Percentiles rank a stretch among this genome's conserved stretches.
Conservation (phyloP, 2,797 vertebrate species). For the Pangasius sanitwongsei region DNA sequence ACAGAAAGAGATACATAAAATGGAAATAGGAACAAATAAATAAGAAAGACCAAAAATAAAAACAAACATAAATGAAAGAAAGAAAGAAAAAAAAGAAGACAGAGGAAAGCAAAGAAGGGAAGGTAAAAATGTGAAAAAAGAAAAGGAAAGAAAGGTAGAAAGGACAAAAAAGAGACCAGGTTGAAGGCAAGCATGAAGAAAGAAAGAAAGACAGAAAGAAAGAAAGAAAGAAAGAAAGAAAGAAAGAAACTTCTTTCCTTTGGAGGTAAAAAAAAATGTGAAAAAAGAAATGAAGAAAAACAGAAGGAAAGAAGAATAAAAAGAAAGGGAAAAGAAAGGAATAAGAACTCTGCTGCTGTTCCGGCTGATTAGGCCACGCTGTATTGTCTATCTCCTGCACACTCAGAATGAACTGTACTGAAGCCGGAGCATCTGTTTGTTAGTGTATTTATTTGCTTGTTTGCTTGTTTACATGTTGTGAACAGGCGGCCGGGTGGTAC, state of each 20-base stretch:
- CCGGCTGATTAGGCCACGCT: background rate
- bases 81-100: no score
- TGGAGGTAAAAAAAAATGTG: background rate
- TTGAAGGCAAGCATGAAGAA: background rate
- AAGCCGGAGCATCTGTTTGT: conserved; percentile 20
- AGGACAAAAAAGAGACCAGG: background rate
- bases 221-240: background rate
- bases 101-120: no score
- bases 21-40: no score
- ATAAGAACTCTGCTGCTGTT: background rate
- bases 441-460: conserved; percentile 58
- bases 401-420: background rate
- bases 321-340: background rate
- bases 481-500: background rate
- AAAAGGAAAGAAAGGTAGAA: background rate
- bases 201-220: background rate
- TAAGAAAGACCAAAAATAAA: no score
- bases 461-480: conserved; percentile 12
- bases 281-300: background rate
- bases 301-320: background rate
- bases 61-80: no score
- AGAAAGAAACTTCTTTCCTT: background rate
- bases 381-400: background rate
- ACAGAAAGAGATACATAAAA: background rate
- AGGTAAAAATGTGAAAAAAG: background rate